Base-by-base conservation (phyloP, 1,140 invertebrate genomes). In the Zaprionus gabonicus region DNA sequence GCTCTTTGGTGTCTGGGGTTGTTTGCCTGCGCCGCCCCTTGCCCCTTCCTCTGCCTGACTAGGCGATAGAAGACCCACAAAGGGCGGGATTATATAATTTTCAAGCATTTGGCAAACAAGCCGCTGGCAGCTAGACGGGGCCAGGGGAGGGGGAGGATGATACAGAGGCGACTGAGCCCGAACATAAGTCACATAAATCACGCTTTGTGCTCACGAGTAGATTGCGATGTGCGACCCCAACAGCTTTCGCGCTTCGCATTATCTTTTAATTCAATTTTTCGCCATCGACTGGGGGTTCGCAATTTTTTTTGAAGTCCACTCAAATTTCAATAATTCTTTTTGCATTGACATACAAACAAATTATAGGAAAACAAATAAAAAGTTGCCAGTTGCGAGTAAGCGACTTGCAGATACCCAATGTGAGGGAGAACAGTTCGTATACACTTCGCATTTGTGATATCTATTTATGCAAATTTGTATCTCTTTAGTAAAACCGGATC, bases 121-220 rank as follows among this genome's bases (percentile, higher is more conserved):
- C 80, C 66, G 67, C 78, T 76, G 70, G 62, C 23, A 27, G 20
- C 28, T 49, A 23, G 57, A 28, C 20, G 49, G 41, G 1, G 36
- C 4, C 5, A 5, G 41, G 41, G 3, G 7, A 1, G 17, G 51
- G 1, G 51, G 4, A 5, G 51, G 25, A 25, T 25, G 13, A 20
- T 5, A 7, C 25, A 2, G 46, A 17, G 51, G 1, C 5, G 59
- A 36, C 38, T 65, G 51, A 65, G 69, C 51, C 60, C 62, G 51
- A 36, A 71, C 82, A 86, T 87, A 88, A 88, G 87, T 90, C 85
- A 90, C 85, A 87, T 90, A 87, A 87, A 88, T 87, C 84, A 87
- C 84, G 78, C 84, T 84, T 65, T 78, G 67, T 68, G 85, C 69
- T 51, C 46, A 51, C 49, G 12, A 49, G 67, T 44, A 51, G 51